Evolutionary conservation across 2,113 vertebrate species (phyloP).

Genomic region (Bos indicus): DNA sequence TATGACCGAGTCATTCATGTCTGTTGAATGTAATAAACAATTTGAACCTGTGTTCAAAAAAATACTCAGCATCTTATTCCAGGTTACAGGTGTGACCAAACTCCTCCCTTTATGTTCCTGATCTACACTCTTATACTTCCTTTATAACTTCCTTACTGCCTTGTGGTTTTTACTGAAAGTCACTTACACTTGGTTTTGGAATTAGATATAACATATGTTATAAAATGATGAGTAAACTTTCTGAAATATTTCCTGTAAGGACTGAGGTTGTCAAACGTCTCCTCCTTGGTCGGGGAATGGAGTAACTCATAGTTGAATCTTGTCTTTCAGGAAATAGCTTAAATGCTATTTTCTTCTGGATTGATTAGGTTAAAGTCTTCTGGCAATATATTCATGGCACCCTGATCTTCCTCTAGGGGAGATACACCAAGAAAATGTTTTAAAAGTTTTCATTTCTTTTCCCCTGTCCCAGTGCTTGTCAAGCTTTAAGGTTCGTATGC

Average conservation of each 20-base stretch:
- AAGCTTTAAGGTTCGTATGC: neutral
- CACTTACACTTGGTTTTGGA: neutral
- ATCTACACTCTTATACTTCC: neutral
- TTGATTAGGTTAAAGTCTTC: neutral
- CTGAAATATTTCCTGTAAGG: neutral
- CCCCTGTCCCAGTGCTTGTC: neutral
- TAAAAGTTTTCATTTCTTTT: neutral
- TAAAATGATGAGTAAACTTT: neutral
- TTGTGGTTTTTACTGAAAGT: neutral
- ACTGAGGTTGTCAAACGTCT: neutral
- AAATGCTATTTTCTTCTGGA: neutral
- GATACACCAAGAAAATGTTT: neutral
- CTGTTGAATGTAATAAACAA: neutral
- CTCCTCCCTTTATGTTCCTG: neutral
- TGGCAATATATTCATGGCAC: neutral
- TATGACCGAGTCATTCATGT: neutral
- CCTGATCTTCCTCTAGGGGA: neutral
- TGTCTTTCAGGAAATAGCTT: neutral
- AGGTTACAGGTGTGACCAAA: neutral
- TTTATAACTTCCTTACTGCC: neutral
- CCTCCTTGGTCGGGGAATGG: neutral
- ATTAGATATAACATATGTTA: neutral
- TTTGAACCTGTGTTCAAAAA: neutral
- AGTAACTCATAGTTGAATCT: neutral
- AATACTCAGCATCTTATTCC: neutral